Conservation (phyloP, 1,140 invertebrate genomes). For the Vollenhovia emeryi region DNA sequence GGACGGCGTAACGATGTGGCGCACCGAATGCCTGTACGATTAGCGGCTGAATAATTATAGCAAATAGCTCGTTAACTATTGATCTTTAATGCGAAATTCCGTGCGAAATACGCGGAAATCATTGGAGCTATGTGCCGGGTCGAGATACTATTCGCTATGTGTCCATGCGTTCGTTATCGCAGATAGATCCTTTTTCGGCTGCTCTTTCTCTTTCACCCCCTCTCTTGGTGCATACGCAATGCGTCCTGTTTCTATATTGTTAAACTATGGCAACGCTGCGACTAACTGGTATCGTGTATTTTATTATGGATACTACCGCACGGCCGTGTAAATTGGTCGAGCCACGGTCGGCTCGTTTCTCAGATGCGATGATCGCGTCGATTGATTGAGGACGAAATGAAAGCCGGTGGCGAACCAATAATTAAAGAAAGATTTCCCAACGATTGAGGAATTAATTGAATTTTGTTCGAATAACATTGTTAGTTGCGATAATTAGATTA, state of each 20-base stretch:
- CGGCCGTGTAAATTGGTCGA: conserved; percentile 61
- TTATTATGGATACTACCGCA: conserved; percentile 10
- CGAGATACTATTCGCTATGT: conserved; percentile 21
- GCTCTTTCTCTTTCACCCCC: neutral
- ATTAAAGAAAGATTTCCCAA: neutral
- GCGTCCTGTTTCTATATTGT: conserved; percentile 46
- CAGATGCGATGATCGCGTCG: neutral
- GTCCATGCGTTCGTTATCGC: neutral
- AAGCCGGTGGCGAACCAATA: neutral
- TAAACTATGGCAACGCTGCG: conserved; percentile 24
- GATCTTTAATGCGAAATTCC: conserved; percentile 48
- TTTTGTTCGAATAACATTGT: too few species aligned
- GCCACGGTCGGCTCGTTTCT: neutral
- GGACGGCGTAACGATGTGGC: conserved; percentile 11
- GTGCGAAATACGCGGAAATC: conserved; percentile 27
- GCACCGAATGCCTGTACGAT: neutral
- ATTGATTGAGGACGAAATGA: neutral
- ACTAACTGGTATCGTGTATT: conserved; percentile 38
- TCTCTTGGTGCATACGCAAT: conserved; percentile 2
- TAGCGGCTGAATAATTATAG: conserved; percentile 46
- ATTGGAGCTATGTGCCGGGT: neutral
- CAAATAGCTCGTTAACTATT: conserved; percentile 53
- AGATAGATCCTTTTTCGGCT: conserved; percentile 7
- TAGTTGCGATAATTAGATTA: neutral
- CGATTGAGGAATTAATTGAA: neutral